Evolutionary conservation across 2,113 vertebrate genomes (phyloP), one percentile per base, ranked within the genome.

Genomic region (Nothocercus nigrocapillus): DNA sequence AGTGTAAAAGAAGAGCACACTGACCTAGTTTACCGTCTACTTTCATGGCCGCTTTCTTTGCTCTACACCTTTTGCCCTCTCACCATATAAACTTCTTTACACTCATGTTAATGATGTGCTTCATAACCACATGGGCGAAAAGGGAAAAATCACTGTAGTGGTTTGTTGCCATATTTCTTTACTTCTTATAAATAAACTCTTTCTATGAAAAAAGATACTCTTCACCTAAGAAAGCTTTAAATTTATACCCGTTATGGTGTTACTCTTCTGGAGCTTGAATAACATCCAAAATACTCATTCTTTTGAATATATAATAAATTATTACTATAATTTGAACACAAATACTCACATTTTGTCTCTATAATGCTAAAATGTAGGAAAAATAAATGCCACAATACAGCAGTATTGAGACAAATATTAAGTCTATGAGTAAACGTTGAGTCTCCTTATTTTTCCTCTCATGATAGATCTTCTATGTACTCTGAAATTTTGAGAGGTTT

Each of bases 291-390:
- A 95, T 79, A 73, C 47, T 84, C 53, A 80, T 74, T 42, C 72
- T 49, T 49, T 67, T 92, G 86, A 89, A 66, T 77, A 87, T 22
- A 30, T 32, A 89, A 94, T 87, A 92, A 90, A 94, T 97, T 92
- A 96, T 49, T 38, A 82, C 38, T 54, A 77, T 15, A 36, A 82
- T 74, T 81, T 67, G 94, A 70, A 90, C 40, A 83, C 64, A 87
- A 89, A 86, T 79, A 58, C 69, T 92, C 64, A 94, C 67, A 51
- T 93, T 90, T 53, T 82, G 66, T 49, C 80, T 96, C 88, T 54
- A 34, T 61, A 58, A 40, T 28, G 70, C 84, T 56, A 90, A 73
- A 94, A 87, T 63, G 89, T 18, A 78, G 79, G 79, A 68, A 83
- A 86, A 92, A n/a, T 15, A 96, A 91, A 76, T 12, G 74, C 24